Evolutionary conservation across 2,113 vertebrate species (phyloP), one percentile per base, ranked within the genome.

Genomic region (Tetraodon nigroviridis): DNA sequence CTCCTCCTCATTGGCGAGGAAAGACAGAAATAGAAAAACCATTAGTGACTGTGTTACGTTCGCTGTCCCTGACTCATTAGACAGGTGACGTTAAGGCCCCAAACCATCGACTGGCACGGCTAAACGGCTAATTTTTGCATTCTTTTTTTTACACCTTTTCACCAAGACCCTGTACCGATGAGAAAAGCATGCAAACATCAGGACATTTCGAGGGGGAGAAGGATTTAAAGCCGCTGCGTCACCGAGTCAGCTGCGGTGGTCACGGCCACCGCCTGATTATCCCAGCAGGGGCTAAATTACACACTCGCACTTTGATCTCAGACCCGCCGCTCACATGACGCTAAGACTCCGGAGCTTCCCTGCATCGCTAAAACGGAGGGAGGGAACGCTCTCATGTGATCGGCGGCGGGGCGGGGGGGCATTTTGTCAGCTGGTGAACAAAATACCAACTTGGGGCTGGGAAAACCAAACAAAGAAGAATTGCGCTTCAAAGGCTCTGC

Each of bases 1-100:
- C 44, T 21, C 69, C 18, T 67, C 6, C 83, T 72, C 42, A 69
- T 83, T 79, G 71, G 78, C 58, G 58, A 81, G 80, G 83, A 86
- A 63, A n/a, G 78, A 86, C 81, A 61, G 79, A 86, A 88, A 86
- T 85, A 85, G 79, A 74, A 66, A 27, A 70, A 67, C 53, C 59
- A 40, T 82, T 74, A 76, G 82, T 81, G 62, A 65, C 56, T 73
- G 67, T 10, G 56, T 65, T 73, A 62, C n/a, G 72, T 67, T 75
- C 71, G 66, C 61, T 60, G 56, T 71, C 64, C 64, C 44, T 13
- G 61, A 76, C 48, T 53, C 63, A 62, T 82, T 80, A 70, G 79
- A 73, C 69, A 61, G 42, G 56, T 64, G 8, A 58, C 79, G 69
- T 71, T 71, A 65, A 54, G 29, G 69, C 41, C 44, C n/a, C 4